Base-by-base conservation (phyloP, 1,140 invertebrate genomes). In the Onthophagus taurus region DNA sequence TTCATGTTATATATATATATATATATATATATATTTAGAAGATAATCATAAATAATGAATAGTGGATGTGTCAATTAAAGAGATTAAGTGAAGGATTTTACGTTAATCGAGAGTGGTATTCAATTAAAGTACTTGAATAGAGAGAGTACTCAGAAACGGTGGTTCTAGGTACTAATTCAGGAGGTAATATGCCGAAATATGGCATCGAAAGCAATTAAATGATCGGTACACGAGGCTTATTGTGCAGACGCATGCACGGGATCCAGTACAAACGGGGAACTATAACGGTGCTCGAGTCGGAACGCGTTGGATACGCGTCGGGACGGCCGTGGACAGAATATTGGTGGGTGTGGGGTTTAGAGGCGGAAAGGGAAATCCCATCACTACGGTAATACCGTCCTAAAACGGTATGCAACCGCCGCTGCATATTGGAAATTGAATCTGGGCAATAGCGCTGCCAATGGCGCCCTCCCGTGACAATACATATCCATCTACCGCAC, bases 341-440 rank as follows among this genome's bases (percentile, higher is more conserved):
- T n/a, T n/a, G 26, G 33, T 36, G 44, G 44, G n/a, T 8, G 17
- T 31, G 26, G 8, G 38, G 20, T 30, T 16, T n/a, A 8, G 24
- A 8, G 4, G 31, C 31, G 47, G 50, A 19, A 47, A 38, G 50
- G 42, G 50, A 34, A 52, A 49, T 52, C 50, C 47, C 47, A 52
- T 52, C 47, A 49, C 44, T 30, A 46, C 36, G 42, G 42, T 52
- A 52, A 52, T 52, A 39, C 47, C 41, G 21, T 37, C 35, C 44
- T 52, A 52, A 52, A 52, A 36, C 50, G 37, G 42, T 47, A 38
- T 44, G 46, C 45, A 42, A 42, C 44, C 49, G 45, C 47, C 49
- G 49, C 51, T 20, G 55, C 57, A 59, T 59, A 59, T 59, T 57
- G 57, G 54, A 59, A 59, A 59, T 59, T 57, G 57, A 59, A 59